Evolutionary conservation across 2,888 invertebrate genomes (phyloP), one percentile per base, ranked within the genome.

Genomic region (Thyatira batis): DNA sequence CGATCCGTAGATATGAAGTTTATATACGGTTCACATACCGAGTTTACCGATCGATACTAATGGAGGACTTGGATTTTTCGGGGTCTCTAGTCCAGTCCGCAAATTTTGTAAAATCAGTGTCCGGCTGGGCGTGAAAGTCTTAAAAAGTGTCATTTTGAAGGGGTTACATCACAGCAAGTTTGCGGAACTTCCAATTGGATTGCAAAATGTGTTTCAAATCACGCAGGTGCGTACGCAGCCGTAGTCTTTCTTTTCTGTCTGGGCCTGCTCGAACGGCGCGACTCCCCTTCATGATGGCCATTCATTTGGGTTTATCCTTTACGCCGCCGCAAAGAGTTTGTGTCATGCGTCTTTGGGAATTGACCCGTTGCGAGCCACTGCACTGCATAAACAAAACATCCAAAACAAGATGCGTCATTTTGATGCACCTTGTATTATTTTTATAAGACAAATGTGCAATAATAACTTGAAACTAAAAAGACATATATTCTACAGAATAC

Each of bases 221-320:
- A 96, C 96, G 96, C 96, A 97, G 96, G 97, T 97, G 97, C 97
- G 97, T 97, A 97, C 97, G 97, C 97, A 97, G 97, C 94, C 96
- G 96, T 96, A 95, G 94, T 95, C 95, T 94, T 92, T 94, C 94
- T 94, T 94, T 94, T 94, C 95, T 94, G 94, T 96, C 96, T 96
- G 96, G 94, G 96, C 95, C 95, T 96, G 96, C 96, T 96, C 96
- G 94, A 94, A 94, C 93, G 93, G 39, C 93, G 93, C 93, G 90
- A 82, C 82, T 78, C 81, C 87, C 89, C 84, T 88, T 85, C 91
- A 90, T 92, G 87, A 85, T 89, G 89, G 89, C 90, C 90, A 91
- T 90, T 92, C 91, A 88, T 90, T 92, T 92, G 85, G 89, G 85
- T 84, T 87, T 89, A 87, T 84, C 88, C 89, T 92, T 87, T 87